phyloP scores from a whole-genome alignment of 2,113 vertebrate species.

The Patagioenas fasciata region DNA sequence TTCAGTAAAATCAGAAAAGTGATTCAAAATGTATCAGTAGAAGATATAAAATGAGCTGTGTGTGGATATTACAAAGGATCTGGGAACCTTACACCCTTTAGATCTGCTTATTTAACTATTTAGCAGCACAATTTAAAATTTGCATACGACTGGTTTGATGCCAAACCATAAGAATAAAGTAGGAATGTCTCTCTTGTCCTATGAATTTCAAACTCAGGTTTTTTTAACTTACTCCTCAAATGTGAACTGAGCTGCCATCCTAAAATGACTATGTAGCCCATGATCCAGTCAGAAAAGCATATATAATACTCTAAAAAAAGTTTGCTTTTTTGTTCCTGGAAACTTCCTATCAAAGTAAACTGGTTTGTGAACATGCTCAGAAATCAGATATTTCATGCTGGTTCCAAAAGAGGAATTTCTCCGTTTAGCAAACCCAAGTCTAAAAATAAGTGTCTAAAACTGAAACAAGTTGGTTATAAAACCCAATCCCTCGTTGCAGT shows the following conservation, averaged over 20 bases:
- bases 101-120: slow-evolving; percentile 63
- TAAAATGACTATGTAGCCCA: slow-evolving; percentile 11
- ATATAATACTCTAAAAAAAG: background rate
- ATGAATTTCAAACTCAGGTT: slow-evolving; percentile 15
- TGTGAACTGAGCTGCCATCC: background rate
- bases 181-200: slow-evolving; percentile 9
- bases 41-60: slow-evolving; percentile 49
- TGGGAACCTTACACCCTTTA: slow-evolving; percentile 51
- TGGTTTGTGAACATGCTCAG: background rate
- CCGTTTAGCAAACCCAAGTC: slow-evolving; percentile 23
- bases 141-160: slow-evolving; percentile 59
- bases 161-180: slow-evolving; percentile 55
- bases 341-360: background rate
- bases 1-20: slow-evolving; percentile 66
- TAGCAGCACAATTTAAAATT: slow-evolving; percentile 59
- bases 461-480: background rate
- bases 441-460: slow-evolving; percentile 12
- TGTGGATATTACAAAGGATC: slow-evolving; percentile 55
- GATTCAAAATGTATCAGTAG: slow-evolving; percentile 57
- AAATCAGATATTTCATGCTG: background rate
- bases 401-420: slow-evolving; percentile 35
- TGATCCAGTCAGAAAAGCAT: background rate
- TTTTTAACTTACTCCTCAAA: slow-evolving; percentile 22
- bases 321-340: background rate
- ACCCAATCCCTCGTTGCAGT: background rate